phyloP scores from a whole-genome alignment of 1,140 invertebrate species.

The Solen grandis region DNA sequence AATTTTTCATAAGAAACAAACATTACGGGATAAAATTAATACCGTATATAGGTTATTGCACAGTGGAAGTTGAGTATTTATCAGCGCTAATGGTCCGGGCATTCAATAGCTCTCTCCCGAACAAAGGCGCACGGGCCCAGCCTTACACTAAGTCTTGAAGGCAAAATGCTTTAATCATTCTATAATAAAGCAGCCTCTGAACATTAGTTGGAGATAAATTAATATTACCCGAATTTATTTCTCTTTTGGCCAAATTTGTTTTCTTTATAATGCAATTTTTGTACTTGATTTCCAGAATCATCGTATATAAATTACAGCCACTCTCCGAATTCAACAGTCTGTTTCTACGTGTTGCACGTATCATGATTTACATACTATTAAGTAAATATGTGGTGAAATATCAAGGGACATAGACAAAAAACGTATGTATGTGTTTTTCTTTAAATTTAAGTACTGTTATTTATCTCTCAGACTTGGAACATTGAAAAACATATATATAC shows the following conservation, averaged over 20 bases:
- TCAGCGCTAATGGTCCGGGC: neutral
- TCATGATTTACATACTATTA: too few species aligned
- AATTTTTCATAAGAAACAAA: neutral
- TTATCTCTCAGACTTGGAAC: too few species aligned
- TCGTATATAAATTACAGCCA: too few species aligned
- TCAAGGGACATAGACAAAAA: too few species aligned
- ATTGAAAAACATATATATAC: too few species aligned
- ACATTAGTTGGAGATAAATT: conserved; percentile 39
- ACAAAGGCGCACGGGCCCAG: neutral
- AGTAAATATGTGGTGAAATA: too few species aligned
- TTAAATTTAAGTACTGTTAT: too few species aligned
- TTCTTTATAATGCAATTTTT: neutral
- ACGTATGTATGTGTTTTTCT: too few species aligned
- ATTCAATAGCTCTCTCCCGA: neutral
- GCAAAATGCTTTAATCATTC: neutral
- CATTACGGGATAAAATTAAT: neutral
- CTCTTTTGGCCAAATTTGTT: conserved; percentile 44
- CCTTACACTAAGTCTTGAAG: neutral
- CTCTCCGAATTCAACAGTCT: too few species aligned
- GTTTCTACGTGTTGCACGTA: too few species aligned
- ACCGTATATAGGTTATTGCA: neutral
- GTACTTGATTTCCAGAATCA: too few species aligned
- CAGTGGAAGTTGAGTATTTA: neutral
- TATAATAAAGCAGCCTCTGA: neutral
- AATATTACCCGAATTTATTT: conserved; percentile 48